A percentile compares a stretch with the other conserved stretches of the same genome.
Evolutionary conservation across 2,113 vertebrate genomes (phyloP).

Genomic region (Datnioides undecimradiatus): DNA sequence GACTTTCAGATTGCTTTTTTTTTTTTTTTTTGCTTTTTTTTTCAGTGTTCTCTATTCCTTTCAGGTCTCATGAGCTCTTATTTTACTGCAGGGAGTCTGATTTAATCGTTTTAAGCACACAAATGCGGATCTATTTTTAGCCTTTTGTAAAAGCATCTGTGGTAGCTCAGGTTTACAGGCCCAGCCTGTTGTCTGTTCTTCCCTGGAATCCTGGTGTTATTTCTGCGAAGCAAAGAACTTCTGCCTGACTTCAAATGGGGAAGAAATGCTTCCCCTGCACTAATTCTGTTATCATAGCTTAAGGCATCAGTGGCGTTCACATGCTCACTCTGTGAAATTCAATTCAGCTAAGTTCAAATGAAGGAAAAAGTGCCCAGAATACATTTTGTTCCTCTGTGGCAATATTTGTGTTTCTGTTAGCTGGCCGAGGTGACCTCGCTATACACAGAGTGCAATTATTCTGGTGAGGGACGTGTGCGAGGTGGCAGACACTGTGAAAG

Average conservation of each 20-base stretch:
- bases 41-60: slow-evolving; percentile 32
- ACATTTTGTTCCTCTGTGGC: slow-evolving; percentile 84
- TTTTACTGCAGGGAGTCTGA: slow-evolving; percentile 64
- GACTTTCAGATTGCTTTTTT: slow-evolving; percentile 58
- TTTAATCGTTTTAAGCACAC: slow-evolving; percentile 66
- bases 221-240: slow-evolving; percentile 70
- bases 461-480: slow-evolving; percentile 77
- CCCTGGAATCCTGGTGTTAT: slow-evolving; percentile 70
- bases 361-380: slow-evolving; percentile 74
- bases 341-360: slow-evolving; percentile 80
- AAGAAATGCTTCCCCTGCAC: slow-evolving; percentile 78
- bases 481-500: slow-evolving; percentile 82
- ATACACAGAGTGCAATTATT: slow-evolving; percentile 84
- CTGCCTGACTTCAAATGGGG: slow-evolving; percentile 70
- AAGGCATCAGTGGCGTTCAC: slow-evolving; percentile 75
- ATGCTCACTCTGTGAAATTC: slow-evolving; percentile 82
- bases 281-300: slow-evolving; percentile 84
- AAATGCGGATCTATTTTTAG: slow-evolving; percentile 72
- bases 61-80: slow-evolving; percentile 35
- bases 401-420: slow-evolving; percentile 85
- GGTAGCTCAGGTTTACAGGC: slow-evolving; percentile 61
- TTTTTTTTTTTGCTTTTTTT: too few species aligned
- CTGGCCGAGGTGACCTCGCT: slow-evolving; percentile 81
- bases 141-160: slow-evolving; percentile 63
- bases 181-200: slow-evolving; percentile 51